A percentile compares a stretch with the other conserved stretches of the same genome.
Conservation (phyloP, 2,888 invertebrate genomes). For the Unio pictorum region DNA sequence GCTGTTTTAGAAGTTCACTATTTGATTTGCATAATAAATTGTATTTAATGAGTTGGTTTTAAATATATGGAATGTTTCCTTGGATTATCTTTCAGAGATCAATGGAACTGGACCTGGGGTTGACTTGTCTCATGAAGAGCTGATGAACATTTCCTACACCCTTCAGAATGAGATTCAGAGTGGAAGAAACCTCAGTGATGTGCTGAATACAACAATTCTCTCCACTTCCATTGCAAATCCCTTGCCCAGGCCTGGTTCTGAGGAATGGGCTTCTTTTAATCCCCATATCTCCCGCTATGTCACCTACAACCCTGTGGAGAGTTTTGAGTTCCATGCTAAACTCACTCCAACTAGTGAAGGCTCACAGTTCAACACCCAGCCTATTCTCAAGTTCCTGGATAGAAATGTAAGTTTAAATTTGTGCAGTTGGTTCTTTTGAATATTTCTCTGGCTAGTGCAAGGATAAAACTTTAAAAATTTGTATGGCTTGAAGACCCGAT, state of each 20-base stretch:
- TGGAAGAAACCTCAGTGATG: slow-evolving; percentile 15
- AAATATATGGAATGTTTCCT: background rate
- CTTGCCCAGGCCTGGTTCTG: slow-evolving; percentile 8
- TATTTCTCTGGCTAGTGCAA: no score
- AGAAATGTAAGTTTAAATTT: slow-evolving; percentile 9
- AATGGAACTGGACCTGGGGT: slow-evolving; percentile 2
- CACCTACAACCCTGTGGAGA: slow-evolving; percentile 7
- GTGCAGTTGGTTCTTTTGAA: no score
- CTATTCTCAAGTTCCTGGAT: slow-evolving; percentile 17
- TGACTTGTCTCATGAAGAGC: slow-evolving; percentile 8
- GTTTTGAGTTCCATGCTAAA: slow-evolving; percentile 16
- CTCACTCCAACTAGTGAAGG: slow-evolving; percentile 17
- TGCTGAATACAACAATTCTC: slow-evolving; percentile 14
- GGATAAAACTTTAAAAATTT: no score
- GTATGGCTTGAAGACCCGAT: no score
- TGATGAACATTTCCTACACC: slow-evolving; percentile 8
- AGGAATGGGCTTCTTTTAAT: slow-evolving; percentile 12
- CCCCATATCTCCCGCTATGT: slow-evolving; percentile 11
- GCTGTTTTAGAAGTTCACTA: no score
- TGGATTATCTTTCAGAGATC: slow-evolving; percentile 1
- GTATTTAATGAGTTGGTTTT: background rate
- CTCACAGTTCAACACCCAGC: slow-evolving; percentile 12
- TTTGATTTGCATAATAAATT: no score
- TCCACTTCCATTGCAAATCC: slow-evolving; percentile 11
- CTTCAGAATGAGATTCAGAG: slow-evolving; percentile 18